phyloP scores from a whole-genome alignment of 2,113 vertebrate genomes.

The Pelusios castaneus region DNA sequence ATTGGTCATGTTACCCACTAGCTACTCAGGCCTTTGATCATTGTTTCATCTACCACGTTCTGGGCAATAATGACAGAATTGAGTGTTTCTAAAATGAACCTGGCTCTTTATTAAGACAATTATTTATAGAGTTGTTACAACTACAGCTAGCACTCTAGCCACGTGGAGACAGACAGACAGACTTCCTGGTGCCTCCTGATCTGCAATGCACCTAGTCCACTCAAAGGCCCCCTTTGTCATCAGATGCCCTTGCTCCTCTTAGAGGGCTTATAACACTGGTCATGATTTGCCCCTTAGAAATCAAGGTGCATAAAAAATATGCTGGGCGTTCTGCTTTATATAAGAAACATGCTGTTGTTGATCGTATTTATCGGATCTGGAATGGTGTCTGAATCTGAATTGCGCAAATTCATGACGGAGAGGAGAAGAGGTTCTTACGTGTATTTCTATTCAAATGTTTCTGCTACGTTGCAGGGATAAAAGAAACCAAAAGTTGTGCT shows the following conservation, averaged over 20 bases:
- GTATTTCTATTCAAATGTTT: not conserved
- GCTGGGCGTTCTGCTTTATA: not conserved
- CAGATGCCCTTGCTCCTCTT: not conserved
- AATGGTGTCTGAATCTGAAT: not conserved
- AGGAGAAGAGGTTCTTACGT: not conserved
- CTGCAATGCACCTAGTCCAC: not conserved
- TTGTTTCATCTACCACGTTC: not conserved
- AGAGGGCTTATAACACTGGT: not conserved
- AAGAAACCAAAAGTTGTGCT: not conserved
- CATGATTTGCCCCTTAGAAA: not conserved
- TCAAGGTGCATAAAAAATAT: not conserved
- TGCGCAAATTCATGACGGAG: not conserved
- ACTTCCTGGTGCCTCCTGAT: not conserved
- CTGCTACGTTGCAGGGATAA: not conserved
- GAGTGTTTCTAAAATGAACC: not conserved
- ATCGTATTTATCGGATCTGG: not conserved
- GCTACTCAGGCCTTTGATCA: not conserved
- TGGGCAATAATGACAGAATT: not conserved
- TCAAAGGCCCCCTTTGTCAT: fast-evolving
- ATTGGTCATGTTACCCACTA: not conserved
- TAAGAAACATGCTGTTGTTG: not conserved
- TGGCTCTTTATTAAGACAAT: not conserved
- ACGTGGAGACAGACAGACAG: not conserved
- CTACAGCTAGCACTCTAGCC: not conserved
- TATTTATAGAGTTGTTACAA: not conserved